A percentile compares a stretch with the other conserved stretches of the same genome.
These are phyloP conservation scores for Neodiprion lecontei DNA, from an alignment of 1,140 invertebrate genomes.

Conservation along the genomic window DNA sequence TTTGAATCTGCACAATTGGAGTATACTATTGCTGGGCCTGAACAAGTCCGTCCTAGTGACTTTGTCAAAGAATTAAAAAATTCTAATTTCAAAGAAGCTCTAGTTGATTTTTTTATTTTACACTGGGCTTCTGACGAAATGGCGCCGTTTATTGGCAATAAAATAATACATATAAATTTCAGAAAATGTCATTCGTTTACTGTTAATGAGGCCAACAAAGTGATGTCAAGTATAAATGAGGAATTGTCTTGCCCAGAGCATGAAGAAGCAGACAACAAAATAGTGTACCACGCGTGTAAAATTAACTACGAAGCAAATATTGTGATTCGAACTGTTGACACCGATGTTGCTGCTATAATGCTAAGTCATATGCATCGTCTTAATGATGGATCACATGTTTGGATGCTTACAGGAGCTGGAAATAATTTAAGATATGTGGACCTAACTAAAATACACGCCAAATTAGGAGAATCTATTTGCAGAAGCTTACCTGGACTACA, in stretches of 20 bases:
- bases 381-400: slow-evolving; percentile 21
- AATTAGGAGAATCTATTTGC: slow-evolving; percentile 40
- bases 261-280: slow-evolving; percentile 42
- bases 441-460: slow-evolving; percentile 34
- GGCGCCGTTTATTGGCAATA: slow-evolving; percentile 34
- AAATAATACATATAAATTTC: slow-evolving; percentile 38
- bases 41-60: slow-evolving; percentile 35
- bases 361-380: slow-evolving; percentile 34
- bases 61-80: slow-evolving; percentile 42
- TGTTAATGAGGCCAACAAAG: slow-evolving; percentile 23
- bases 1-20: slow-evolving; percentile 12
- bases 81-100: slow-evolving; percentile 41
- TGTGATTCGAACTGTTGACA: slow-evolving; percentile 26
- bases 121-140: slow-evolving; percentile 39
- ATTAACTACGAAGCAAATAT: slow-evolving; percentile 29
- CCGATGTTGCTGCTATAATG: slow-evolving; percentile 38
- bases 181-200: slow-evolving; percentile 31
- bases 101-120: slow-evolving; percentile 42
- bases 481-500: slow-evolving; percentile 46
- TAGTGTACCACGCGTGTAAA: slow-evolving; percentile 38
- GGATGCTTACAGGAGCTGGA: slow-evolving; percentile 33
- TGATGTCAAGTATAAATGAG: slow-evolving; percentile 28
- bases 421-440: slow-evolving; percentile 36
- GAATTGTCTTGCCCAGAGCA: slow-evolving; percentile 36
- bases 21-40: slow-evolving; percentile 27